These are phyloP conservation scores for Tiliacea aurago DNA, from an alignment of 2,888 invertebrate species.

Conservation along the genomic window DNA sequence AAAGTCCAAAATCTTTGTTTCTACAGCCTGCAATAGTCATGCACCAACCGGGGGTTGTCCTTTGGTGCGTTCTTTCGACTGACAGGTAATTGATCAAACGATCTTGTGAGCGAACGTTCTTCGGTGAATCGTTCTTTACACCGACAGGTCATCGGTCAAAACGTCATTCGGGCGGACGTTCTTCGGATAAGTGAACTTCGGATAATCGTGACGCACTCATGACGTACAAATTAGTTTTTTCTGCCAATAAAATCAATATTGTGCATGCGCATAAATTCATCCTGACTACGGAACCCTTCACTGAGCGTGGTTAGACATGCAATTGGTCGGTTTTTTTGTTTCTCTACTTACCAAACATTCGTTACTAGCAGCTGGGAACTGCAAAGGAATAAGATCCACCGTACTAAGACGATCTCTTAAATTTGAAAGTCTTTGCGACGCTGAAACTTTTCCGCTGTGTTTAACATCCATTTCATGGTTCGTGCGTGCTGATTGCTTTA, in stretches of 20 bases:
- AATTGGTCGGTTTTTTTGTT: neutral
- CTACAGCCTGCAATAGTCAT: neutral
- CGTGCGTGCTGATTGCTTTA: constrained; percentile 76
- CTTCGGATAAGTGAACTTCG: neutral
- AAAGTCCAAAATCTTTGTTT: neutral
- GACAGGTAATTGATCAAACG: neutral
- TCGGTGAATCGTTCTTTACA: neutral
- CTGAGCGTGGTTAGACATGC: neutral
- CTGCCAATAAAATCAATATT: constrained; percentile 7
- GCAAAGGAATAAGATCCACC: constrained; percentile 85
- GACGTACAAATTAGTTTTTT: neutral
- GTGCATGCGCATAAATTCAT: neutral
- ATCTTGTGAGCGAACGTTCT: neutral
- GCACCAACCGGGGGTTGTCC: neutral
- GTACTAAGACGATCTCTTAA: constrained; percentile 84
- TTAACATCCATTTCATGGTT: constrained; percentile 77
- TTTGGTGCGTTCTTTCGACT: neutral
- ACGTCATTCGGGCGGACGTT: neutral
- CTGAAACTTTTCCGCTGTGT: constrained; percentile 82
- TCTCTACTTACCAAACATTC: constrained; percentile 76
- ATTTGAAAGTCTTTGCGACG: constrained; percentile 85
- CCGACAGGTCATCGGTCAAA: neutral
- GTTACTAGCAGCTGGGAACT: constrained; percentile 81
- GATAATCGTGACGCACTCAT: constrained; percentile 1
- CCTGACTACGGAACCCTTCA: neutral